Evolutionary conservation across 2,113 vertebrate genomes (phyloP).

Genomic region (Gobius niger): DNA sequence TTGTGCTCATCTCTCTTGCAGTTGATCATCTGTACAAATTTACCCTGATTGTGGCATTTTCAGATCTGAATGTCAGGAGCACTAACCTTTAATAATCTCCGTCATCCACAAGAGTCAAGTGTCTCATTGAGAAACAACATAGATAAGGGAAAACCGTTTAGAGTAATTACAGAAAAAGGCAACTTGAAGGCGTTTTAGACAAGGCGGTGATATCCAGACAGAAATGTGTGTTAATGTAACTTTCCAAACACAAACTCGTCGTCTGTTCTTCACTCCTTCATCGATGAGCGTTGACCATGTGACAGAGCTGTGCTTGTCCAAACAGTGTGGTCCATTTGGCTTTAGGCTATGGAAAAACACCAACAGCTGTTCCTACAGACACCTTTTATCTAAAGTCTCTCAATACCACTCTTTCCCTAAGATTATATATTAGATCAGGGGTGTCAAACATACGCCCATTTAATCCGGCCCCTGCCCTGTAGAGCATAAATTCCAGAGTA

Average conservation of each 20-base stretch:
- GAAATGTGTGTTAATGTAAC: too few species aligned
- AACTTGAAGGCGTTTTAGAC: background rate
- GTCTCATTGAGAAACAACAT: background rate
- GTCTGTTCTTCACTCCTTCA: background rate
- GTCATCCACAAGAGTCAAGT: background rate
- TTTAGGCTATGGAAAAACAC: background rate
- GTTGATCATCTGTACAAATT: background rate
- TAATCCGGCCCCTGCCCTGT: too few species aligned
- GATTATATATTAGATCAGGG: too few species aligned
- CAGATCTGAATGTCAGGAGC: background rate
- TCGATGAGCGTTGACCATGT: background rate
- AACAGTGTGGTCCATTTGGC: background rate
- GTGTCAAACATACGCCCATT: too few species aligned
- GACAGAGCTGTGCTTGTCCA: background rate
- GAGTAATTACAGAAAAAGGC: background rate
- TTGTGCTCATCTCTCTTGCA: background rate
- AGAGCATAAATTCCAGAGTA: too few species aligned
- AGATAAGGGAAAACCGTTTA: background rate
- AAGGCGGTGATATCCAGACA: too few species aligned
- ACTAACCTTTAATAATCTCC: background rate
- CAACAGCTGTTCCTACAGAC: background rate
- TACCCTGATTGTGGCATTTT: background rate
- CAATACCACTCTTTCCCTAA: too few species aligned
- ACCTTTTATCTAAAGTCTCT: too few species aligned
- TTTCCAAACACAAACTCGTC: background rate